Base-by-base conservation (phyloP, 2,888 invertebrate species). In the Volucella inanis region DNA sequence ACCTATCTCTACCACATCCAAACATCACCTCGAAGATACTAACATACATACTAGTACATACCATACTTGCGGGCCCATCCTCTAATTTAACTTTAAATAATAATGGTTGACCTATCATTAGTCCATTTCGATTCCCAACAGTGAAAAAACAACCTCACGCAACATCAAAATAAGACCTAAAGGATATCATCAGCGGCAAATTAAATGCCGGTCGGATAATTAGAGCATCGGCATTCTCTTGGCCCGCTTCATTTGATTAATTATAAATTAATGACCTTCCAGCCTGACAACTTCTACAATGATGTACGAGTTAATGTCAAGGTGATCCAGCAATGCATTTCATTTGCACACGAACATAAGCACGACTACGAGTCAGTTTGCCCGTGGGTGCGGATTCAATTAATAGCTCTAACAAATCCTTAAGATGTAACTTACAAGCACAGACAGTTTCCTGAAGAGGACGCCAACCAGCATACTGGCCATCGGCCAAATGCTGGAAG, bases 21-120 rank as follows among this genome's bases (percentile, higher is more conserved):
- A 70, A 55, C 14, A 38, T 39, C 41, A 50, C 43, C 50, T 59
- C 67, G 49, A 43, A 71, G 47, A 67, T 67, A 64, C 54, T 10
- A 15, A 68, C 64, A 54, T 52, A 78, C 61, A 75, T 76, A 71
- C 70, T 71, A 65, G 43, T 71, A 76, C 67, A 76, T 80, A 65
- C 47, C 68, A 54, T 52, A 78, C 65, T 71, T 76, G 75, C 70
- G 71, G 79, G 54, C 71, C 71, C 61, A 71, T 80, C 70, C 47
- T 76, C 84, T 84, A 79, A 84, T 79, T 84, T 61, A 59, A 71
- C 80, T 84, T 84, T 71, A 84, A 84, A 84, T 84, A 79, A 84
- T 67, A 71, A 71, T 71, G 74, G 62, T 62, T 49, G 50, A 61
- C 57, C 84, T 84, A 79, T 84, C 75, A 84, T 84, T 84, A 84